Percentiles rank a stretch among this genome's conserved stretches.
Evolutionary conservation across 2,888 invertebrate species (phyloP).

Genomic region (Pandemis heparana): DNA sequence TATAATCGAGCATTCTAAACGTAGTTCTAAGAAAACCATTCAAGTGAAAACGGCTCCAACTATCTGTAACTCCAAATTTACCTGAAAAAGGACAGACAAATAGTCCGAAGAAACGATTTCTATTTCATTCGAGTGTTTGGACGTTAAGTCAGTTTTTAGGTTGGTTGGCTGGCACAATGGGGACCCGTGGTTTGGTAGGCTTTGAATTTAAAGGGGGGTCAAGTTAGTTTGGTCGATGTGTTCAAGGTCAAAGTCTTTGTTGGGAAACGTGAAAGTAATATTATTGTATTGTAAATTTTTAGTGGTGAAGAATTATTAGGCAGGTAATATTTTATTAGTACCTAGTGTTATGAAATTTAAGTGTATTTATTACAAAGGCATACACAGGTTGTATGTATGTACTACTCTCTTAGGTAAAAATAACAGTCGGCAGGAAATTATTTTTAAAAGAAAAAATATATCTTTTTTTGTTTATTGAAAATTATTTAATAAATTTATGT

Average conservation of each 20-base stretch:
- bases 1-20: conserved; percentile 2
- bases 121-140: conserved; percentile 16
- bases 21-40: conserved; percentile 8
- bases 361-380: too few species aligned
- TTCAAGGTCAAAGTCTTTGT: not conserved
- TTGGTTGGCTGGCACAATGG: conserved; percentile 13
- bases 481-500: too few species aligned
- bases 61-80: conserved; percentile 20
- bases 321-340: too few species aligned
- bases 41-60: conserved; percentile 11
- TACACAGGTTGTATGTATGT: too few species aligned
- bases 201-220: not conserved
- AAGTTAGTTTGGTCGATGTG: not conserved
- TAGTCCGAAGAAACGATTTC: conserved; percentile 11
- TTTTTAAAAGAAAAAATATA: too few species aligned
- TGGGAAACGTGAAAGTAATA: not conserved
- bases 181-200: not conserved
- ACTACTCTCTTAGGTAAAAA: too few species aligned
- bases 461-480: too few species aligned
- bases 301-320: too few species aligned
- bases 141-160: conserved; percentile 24
- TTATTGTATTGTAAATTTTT: too few species aligned
- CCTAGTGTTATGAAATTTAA: too few species aligned
- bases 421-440: too few species aligned
- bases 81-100: conserved; percentile 18